These are phyloP conservation scores for Sinocyclocheilus rhinocerous DNA, from an alignment of 2,113 vertebrate genomes.

Conservation along the genomic window DNA sequence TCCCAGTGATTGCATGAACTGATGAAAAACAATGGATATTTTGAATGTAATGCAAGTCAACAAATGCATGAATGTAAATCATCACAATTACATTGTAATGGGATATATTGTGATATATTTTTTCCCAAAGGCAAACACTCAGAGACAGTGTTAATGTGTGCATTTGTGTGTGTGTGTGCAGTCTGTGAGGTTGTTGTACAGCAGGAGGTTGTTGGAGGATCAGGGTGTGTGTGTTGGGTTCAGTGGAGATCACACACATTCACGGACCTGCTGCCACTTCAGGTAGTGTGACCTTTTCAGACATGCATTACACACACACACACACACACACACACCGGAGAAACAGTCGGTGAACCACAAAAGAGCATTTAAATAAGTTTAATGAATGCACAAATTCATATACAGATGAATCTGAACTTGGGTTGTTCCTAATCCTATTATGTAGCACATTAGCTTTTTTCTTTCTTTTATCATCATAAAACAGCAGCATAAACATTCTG, in stretches of 20 bases:
- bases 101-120: neutral
- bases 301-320: neutral
- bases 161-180: slow-evolving; percentile 3
- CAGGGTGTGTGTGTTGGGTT: slow-evolving; percentile 62
- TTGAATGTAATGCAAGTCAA: too few species aligned
- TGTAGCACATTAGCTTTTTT: neutral
- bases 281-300: slow-evolving; percentile 51
- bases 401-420: neutral
- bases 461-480: too few species aligned
- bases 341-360: neutral
- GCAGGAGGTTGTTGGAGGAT: slow-evolving; percentile 64
- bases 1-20: too few species aligned
- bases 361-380: neutral
- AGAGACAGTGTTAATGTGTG: too few species aligned
- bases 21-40: too few species aligned
- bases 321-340: neutral
- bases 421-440: neutral
- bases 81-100: neutral
- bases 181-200: slow-evolving; percentile 63
- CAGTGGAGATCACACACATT: slow-evolving; percentile 40
- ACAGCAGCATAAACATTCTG: too few species aligned
- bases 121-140: neutral
- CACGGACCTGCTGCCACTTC: slow-evolving; percentile 52
- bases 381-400: neutral
- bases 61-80: too few species aligned